Percentiles rank a stretch among this genome's conserved stretches.
phyloP scores from a whole-genome alignment of 2,888 invertebrate genomes.

The Melipona beecheii region DNA sequence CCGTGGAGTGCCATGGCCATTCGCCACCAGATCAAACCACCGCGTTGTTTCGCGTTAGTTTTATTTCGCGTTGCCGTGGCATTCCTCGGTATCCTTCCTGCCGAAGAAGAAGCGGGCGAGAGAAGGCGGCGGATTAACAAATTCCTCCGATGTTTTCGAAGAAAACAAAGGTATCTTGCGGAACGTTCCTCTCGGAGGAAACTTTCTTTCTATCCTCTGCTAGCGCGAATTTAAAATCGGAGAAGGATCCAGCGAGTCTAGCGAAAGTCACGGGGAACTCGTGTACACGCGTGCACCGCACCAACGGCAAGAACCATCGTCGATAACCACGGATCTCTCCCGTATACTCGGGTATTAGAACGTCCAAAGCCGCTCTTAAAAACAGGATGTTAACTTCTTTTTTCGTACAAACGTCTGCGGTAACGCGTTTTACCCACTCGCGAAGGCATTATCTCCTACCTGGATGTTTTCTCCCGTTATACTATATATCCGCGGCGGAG shows the following conservation, averaged over 20 bases:
- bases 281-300: too few relatives aligned
- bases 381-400: slow-evolving; percentile 37
- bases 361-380: slow-evolving; percentile 20
- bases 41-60: slow-evolving; percentile 40
- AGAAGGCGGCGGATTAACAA: slow-evolving; percentile 19
- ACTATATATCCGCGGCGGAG: slow-evolving; percentile 9
- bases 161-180: slow-evolving; percentile 12
- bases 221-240: slow-evolving; percentile 16
- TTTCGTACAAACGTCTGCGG: not conserved
- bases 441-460: slow-evolving; percentile 19
- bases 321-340: slow-evolving; percentile 23
- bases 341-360: not conserved
- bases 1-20: not conserved
- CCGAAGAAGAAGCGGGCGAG: not conserved
- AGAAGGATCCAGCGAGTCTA: slow-evolving; percentile 2
- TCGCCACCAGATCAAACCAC: slow-evolving; percentile 17
- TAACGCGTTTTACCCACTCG: slow-evolving; percentile 22
- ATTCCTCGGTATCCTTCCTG: slow-evolving; percentile 16
- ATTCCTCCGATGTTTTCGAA: slow-evolving; percentile 28
- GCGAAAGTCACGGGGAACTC: not conserved
- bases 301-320: not conserved
- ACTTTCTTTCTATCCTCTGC: slow-evolving; percentile 1
- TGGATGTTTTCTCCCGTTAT: slow-evolving; percentile 26
- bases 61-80: slow-evolving; percentile 39
- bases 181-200: not conserved